Evolutionary conservation across 2,888 invertebrate genomes (phyloP), one percentile per base, ranked within the genome.

Genomic region (Spatulosminthurus flaviceps): DNA sequence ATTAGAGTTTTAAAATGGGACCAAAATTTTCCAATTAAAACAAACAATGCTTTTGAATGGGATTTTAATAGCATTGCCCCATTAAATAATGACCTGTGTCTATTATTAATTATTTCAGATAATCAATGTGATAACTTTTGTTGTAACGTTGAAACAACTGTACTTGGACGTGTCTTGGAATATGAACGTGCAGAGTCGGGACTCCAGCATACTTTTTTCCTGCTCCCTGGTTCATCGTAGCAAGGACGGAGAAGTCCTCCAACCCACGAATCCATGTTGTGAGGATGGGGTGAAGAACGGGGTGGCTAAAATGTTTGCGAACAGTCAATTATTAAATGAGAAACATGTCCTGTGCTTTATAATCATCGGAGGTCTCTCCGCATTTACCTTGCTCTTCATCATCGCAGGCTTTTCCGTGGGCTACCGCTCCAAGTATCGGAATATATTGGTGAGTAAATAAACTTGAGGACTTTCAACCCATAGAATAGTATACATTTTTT

Each of bases 371-470:
- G 73, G 73, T 51, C 13, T 73, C 19, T 73, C 73, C 1, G 60
- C 60, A 13, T 73, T 73, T 28, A 21, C 51, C 9, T 16, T 73
- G 1, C 9, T 73, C 22, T 73, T 73, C 28, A 73, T 16, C 28
- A 60, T 73, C 21, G 28, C 7, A n/a, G 73, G 73, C 11, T 73
- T 73, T 60, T 73, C 24, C 4, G 73, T 73, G 22, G 60, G 73
- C 21, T 73, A 13, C 43, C 51, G 60, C 19, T 60, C 51, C 1
- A 73, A 73, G 41, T 51, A 73, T 60, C 1, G 73, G 19, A 60
- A 73, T 28, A 26, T 11, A 26, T 28, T 73, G 51, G 73, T 73
- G n/a, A 73, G 13, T 24, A 19, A 4, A 19, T 60, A 21, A 19
- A 60, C 19, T 21, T 5, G 4, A 21, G 16, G 60, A 43, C 9